Percentiles rank a stretch among this genome's conserved stretches.
Evolutionary conservation across 2,113 vertebrate species (phyloP).

Genomic region (Mus musculus): GRCm39 chr6:79839501-79840000

Average conservation of each 20-base stretch:
- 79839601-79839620: neutral
- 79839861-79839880: neutral
- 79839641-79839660: neutral
- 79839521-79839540: neutral
- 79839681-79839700: neutral
- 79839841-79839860: neutral
- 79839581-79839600: neutral
- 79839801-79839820: neutral
- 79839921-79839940: no score
- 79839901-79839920: neutral
- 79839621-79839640: neutral
- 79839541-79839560: neutral
- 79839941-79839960: neutral
- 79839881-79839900: neutral
- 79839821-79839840: neutral
- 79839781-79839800: neutral
- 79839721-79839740: neutral
- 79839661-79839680: neutral
- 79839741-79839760: neutral
- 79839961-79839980: neutral
- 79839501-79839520: constrained; percentile 19
- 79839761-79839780: neutral
- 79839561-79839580: neutral
- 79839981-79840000: no score
- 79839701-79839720: neutral